phyloP scores from a whole-genome alignment of 2,113 vertebrate species.

The Nanorana parkeri region DNA sequence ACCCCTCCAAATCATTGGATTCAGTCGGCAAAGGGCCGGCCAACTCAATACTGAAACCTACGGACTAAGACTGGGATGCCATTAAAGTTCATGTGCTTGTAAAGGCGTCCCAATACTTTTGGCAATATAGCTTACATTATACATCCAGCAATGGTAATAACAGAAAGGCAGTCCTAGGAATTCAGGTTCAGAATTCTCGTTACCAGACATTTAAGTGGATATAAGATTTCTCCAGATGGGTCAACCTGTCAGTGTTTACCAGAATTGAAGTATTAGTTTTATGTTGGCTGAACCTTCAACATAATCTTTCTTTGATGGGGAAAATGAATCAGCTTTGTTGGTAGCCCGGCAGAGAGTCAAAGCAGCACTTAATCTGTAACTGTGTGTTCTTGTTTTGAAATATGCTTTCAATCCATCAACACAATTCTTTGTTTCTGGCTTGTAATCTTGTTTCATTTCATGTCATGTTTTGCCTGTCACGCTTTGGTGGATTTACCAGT shows the following conservation, averaged over 20 bases:
- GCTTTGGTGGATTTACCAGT: constrained; percentile 29
- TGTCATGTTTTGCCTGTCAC: neutral
- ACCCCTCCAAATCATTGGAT: too few species aligned
- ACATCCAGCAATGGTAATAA: too few species aligned
- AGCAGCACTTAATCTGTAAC: neutral
- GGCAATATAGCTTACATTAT: too few species aligned
- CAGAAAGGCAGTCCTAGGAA: too few species aligned
- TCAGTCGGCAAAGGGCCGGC: too few species aligned
- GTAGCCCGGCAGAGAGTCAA: neutral
- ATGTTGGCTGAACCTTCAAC: neutral
- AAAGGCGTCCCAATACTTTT: too few species aligned
- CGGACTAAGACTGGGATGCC: too few species aligned
- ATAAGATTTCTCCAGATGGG: neutral
- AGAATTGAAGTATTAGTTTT: neutral
- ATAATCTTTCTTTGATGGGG: neutral
- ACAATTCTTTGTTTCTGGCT: constrained; percentile 1
- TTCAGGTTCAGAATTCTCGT: neutral
- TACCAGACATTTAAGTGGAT: neutral
- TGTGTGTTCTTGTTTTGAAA: constrained; percentile 12
- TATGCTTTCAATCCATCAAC: constrained; percentile 26
- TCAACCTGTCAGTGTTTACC: neutral
- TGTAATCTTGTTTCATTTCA: constrained; percentile 4
- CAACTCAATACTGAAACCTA: too few species aligned
- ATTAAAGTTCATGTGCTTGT: too few species aligned
- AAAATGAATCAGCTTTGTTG: neutral